A percentile compares a stretch with the other conserved stretches of the same genome.
These are phyloP conservation scores for Sussaba pulchella DNA, from an alignment of 2,888 invertebrate genomes.

Conservation along the genomic window DNA sequence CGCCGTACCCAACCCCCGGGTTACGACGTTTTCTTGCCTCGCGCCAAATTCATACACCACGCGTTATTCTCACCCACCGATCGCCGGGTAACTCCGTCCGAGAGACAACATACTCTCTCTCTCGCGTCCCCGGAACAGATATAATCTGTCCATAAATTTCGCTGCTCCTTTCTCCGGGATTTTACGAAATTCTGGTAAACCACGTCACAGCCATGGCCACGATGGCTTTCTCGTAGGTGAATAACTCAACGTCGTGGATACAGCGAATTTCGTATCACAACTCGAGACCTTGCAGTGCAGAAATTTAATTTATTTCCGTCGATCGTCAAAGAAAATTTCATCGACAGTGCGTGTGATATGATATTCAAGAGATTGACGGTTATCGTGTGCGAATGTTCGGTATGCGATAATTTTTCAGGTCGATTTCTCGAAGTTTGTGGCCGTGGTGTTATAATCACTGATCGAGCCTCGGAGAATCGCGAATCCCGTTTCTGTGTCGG, in stretches of 20 bases:
- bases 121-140: too few relatives aligned
- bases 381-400: neutral
- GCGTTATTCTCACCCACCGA: slow-evolving; percentile 23
- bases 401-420: slow-evolving; percentile 16
- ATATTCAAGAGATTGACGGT: too few relatives aligned
- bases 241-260: slow-evolving; percentile 3
- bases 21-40: slow-evolving; percentile 36
- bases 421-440: neutral
- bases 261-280: too few relatives aligned
- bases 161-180: slow-evolving; percentile 5
- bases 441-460: neutral
- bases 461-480: slow-evolving; percentile 19
- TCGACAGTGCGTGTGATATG: too few relatives aligned
- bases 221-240: neutral
- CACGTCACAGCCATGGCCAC: neutral
- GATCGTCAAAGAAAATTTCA: too few relatives aligned
- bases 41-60: slow-evolving; percentile 52
- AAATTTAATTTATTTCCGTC: too few relatives aligned
- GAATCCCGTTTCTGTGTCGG: slow-evolving; percentile 39
- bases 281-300: too few relatives aligned
- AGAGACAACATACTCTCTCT: too few relatives aligned
- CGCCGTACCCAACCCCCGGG: neutral
- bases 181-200: neutral
- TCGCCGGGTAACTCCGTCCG: neutral
- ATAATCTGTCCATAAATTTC: slow-evolving; percentile 45